Percentiles rank a stretch among this genome's conserved stretches.
Conservation (phyloP, 2,888 invertebrate species). For the Germaria angustata region DNA sequence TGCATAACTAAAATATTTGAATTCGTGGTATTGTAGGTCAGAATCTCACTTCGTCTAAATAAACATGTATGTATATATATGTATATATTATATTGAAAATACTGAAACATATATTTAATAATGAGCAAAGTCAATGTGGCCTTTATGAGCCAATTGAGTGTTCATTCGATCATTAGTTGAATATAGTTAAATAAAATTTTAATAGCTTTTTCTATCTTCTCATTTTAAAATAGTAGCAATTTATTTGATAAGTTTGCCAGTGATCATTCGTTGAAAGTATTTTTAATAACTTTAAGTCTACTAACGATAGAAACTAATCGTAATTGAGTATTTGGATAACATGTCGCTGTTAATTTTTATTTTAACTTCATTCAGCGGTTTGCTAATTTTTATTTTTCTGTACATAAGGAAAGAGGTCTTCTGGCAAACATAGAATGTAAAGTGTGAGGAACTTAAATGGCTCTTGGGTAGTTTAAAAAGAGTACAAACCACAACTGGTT, state of each 20-base stretch:
- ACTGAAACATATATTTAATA: too few relatives aligned
- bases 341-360: slow-evolving; percentile 40
- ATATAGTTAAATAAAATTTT: too few relatives aligned
- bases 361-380: slow-evolving; percentile 20
- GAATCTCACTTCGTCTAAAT: too few relatives aligned
- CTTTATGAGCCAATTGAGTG: too few relatives aligned
- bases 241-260: not conserved
- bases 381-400: slow-evolving; percentile 23
- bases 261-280: not conserved
- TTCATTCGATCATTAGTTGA: too few relatives aligned
- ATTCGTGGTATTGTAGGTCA: too few relatives aligned
- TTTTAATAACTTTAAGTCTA: slow-evolving; percentile 15
- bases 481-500: slow-evolving; percentile 37
- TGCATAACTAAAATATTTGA: too few relatives aligned
- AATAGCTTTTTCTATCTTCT: not conserved
- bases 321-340: too few relatives aligned
- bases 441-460: slow-evolving; percentile 67
- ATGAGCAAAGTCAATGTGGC: too few relatives aligned
- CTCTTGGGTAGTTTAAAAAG: slow-evolving; percentile 63
- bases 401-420: slow-evolving; percentile 59
- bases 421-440: slow-evolving; percentile 69
- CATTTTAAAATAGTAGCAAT: not conserved
- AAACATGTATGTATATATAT: too few relatives aligned
- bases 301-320: not conserved
- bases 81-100: too few relatives aligned